These are phyloP conservation scores for Sinocyclocheilus grahami DNA, from an alignment of 2,113 vertebrate genomes.

Conservation along the genomic window DNA sequence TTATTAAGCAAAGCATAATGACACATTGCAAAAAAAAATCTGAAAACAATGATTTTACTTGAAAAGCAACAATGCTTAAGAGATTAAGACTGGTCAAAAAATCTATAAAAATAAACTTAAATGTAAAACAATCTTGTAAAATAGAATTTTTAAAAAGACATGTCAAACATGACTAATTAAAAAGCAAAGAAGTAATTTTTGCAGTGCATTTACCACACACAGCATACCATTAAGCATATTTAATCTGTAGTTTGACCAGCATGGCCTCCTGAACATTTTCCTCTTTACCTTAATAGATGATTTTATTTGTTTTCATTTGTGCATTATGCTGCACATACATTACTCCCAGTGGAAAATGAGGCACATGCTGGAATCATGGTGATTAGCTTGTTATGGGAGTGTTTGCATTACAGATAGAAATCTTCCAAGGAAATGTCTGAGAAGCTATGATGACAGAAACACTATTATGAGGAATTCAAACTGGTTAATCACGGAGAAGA, in stretches of 20 bases:
- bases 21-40: neutral
- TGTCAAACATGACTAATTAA: no score
- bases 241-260: neutral
- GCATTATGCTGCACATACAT: neutral
- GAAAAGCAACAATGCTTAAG: neutral
- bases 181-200: neutral
- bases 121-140: no score
- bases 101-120: no score
- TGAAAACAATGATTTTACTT: neutral
- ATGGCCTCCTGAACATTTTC: neutral
- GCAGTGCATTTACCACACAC: neutral
- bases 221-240: neutral
- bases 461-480: conserved; percentile 35
- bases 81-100: no score
- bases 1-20: no score
- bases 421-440: conserved; percentile 21
- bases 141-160: no score
- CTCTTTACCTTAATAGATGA: neutral
- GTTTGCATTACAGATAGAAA: conserved; percentile 27
- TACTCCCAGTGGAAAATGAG: neutral
- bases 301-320: conserved; percentile 9
- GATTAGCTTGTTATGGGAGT: neutral
- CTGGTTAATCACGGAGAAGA: conserved; percentile 63
- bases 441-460: conserved; percentile 26
- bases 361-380: neutral